These are phyloP conservation scores for Rynchops niger DNA, from an alignment of 2,113 vertebrate genomes.

Conservation along the genomic window DNA sequence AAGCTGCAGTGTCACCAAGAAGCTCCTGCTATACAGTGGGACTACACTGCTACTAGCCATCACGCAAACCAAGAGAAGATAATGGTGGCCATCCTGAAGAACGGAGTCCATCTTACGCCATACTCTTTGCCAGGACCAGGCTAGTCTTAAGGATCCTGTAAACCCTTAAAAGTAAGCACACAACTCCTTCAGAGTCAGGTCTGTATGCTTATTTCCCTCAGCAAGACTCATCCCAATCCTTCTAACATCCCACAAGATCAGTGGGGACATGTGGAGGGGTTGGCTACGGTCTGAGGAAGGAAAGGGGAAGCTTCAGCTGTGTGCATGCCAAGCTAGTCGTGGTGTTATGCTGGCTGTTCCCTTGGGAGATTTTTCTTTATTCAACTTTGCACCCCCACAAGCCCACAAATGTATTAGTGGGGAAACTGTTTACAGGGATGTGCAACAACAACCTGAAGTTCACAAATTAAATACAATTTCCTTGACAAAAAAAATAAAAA, in stretches of 20 bases:
- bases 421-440: neutral
- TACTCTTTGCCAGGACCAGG: neutral
- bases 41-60: neutral
- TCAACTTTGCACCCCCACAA: neutral
- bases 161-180: neutral
- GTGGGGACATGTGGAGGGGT: neutral
- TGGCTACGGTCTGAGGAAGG: neutral
- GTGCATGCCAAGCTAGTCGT: neutral
- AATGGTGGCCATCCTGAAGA: neutral
- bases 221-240: neutral
- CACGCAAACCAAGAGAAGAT: fast-evolving
- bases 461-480: neutral
- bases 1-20: neutral
- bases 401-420: neutral
- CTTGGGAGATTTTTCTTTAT: neutral
- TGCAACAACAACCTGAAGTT: neutral
- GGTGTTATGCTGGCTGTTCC: neutral
- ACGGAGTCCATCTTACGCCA: fast-evolving
- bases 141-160: neutral
- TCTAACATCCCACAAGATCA: neutral
- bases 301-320: neutral
- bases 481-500: neutral
- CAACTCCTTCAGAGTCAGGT: neutral
- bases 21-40: neutral
- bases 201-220: neutral